phyloP scores from a whole-genome alignment of 2,113 vertebrate genomes.

The Oreamnos americanus region DNA sequence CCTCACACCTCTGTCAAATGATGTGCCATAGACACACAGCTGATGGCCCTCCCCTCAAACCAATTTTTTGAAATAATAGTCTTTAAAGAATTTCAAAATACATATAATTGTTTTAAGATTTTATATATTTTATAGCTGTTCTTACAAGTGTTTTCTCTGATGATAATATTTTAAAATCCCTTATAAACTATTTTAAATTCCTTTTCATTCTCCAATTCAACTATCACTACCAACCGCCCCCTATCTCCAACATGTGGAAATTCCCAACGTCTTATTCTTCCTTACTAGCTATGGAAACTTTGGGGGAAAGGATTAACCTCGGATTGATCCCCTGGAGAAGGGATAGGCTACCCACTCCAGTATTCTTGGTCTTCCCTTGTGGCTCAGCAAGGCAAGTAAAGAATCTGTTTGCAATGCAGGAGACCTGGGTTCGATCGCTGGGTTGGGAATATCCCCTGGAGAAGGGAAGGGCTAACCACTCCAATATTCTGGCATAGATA shows the following conservation, averaged over 20 bases:
- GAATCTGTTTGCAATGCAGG: background rate
- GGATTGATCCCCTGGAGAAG: background rate
- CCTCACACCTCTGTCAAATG: background rate
- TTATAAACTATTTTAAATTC: background rate
- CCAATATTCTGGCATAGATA: background rate
- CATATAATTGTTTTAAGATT: background rate
- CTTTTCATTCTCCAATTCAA: background rate
- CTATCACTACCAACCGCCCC: background rate
- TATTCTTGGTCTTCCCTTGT: background rate
- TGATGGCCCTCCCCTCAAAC: background rate
- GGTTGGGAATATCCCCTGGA: background rate
- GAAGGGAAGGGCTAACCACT: background rate
- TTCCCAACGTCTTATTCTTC: background rate
- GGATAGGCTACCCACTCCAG: background rate
- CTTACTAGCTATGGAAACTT: background rate
- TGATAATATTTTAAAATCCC: background rate
- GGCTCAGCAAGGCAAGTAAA: background rate
- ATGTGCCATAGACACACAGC: background rate
- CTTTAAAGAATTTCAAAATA: background rate
- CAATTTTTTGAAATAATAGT: background rate
- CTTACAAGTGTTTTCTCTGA: background rate
- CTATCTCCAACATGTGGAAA: background rate
- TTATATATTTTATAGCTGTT: background rate
- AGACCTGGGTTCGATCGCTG: background rate
- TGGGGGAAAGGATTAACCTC: background rate